Conservation (phyloP, 2,113 vertebrate species). For the Neolamprologus longior region DNA sequence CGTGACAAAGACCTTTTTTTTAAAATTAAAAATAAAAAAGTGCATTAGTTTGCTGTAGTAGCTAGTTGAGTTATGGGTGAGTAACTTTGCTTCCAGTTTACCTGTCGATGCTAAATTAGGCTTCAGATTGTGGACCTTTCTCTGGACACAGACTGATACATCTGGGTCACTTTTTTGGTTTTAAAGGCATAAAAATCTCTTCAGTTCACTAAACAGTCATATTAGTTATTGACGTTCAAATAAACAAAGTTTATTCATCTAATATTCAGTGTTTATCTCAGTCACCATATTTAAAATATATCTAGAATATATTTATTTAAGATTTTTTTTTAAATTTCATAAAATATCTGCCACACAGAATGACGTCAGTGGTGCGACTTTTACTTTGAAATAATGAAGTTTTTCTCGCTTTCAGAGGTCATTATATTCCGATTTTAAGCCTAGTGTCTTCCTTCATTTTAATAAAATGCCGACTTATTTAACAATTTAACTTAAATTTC, state of each 20-base stretch:
- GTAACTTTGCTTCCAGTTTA: not conserved
- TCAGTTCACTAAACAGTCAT: not conserved
- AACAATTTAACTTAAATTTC: not conserved
- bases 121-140: not conserved
- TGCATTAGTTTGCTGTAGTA: not conserved
- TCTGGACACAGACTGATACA: not conserved
- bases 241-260: not conserved
- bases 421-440: rapidly evolving
- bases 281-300: not conserved
- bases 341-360: not conserved
- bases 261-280: not conserved
- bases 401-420: not conserved
- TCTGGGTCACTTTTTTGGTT: not conserved
- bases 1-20: rapidly evolving
- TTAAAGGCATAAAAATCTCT: not conserved
- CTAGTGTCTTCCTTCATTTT: not conserved
- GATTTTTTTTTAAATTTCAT: not conserved
- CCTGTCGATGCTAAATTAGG: not conserved
- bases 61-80: not conserved
- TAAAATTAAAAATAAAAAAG: rapidly evolving
- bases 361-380: not conserved
- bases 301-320: not conserved
- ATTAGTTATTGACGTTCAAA: not conserved
- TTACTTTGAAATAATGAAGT: not conserved
- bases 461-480: not conserved